Base-by-base conservation (phyloP, 1,140 invertebrate species). In the Papilio xuthus region DNA sequence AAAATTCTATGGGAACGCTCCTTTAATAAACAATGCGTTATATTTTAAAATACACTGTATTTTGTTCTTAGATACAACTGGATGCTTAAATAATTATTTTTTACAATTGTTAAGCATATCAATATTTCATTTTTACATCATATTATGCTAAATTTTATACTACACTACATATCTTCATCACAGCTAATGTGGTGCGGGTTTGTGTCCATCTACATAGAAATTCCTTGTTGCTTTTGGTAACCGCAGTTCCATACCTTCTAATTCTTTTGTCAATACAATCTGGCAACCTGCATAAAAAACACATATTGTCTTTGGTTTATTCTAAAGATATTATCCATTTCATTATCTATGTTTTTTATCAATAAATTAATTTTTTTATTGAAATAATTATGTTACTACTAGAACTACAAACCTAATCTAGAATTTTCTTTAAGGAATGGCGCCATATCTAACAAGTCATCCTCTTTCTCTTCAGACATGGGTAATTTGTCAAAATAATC, bases 131-230 rank as follows among this genome's bases (percentile, higher is more conserved):
- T 67, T 67, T 67, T 67, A 74, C 71, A 80, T 75, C 28, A 44
- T 70, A 26, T 37, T 32, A 37, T 44, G n/a, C 20, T 72, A 71
- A 6, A 71, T 23, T 72, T 47, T 47, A 42, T 42, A 50, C 71
- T 26, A 73, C 15, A 73, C 3, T 71, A 71, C 41, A 26, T 26
- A 44, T 47, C 37, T 73, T 53, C 56, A 26, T 32, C 13, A 32
- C 47, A 67, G 37, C 95, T 94, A 99, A 94, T 99, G 98, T 47
- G 98, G 97, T 82, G 97, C 96, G 23, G 98, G 98, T 86, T 97
- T 98, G 86, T 99, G 98, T 41, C 98, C 99, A 94, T 99, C 99
- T 18, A 99, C 99, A 95, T 99, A 99, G 93, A 99, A 99, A 90
- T 99, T 99, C 82, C 98, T 96, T 7, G 99, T 99, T 32, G 97